Evolutionary conservation across 2,888 invertebrate genomes (phyloP).

Genomic region (Dimorphilus gyrociliatus): DNA sequence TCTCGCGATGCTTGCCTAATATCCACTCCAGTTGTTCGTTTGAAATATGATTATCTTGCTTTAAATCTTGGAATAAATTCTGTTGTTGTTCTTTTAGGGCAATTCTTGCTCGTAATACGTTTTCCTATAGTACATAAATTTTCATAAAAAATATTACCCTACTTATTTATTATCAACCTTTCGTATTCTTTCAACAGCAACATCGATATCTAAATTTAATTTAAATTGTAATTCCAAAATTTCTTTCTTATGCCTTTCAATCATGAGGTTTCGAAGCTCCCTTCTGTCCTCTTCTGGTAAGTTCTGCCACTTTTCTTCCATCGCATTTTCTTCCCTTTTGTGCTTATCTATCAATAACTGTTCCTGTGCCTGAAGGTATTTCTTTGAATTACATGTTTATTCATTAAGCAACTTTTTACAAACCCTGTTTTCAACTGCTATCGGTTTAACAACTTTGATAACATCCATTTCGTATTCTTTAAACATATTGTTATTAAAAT

Average conservation of each 20-base stretch:
- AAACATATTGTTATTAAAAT: slow-evolving; percentile 19
- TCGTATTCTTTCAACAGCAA: slow-evolving; percentile 27
- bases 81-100: slow-evolving; percentile 25
- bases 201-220: slow-evolving; percentile 30
- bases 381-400: too few relatives aligned
- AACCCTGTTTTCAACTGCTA: too few relatives aligned
- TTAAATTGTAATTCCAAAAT: slow-evolving; percentile 23
- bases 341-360: too few relatives aligned
- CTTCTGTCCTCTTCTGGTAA: slow-evolving; percentile 5
- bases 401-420: too few relatives aligned
- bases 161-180: too few relatives aligned
- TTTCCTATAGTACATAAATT: slow-evolving; percentile 17
- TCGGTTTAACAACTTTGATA: too few relatives aligned
- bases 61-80: slow-evolving; percentile 16
- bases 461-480: slow-evolving; percentile 20
- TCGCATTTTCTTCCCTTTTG: too few relatives aligned
- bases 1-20: slow-evolving; percentile 16
- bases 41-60: slow-evolving; percentile 15
- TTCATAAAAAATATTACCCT: too few relatives aligned
- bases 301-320: not conserved
- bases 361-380: too few relatives aligned
- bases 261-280: slow-evolving; percentile 17
- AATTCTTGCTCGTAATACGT: slow-evolving; percentile 22
- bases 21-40: slow-evolving; percentile 29
- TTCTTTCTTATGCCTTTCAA: slow-evolving; percentile 24